phyloP scores from a whole-genome alignment of 1,140 invertebrate species.

The Drosophila chauvacae region DNA sequence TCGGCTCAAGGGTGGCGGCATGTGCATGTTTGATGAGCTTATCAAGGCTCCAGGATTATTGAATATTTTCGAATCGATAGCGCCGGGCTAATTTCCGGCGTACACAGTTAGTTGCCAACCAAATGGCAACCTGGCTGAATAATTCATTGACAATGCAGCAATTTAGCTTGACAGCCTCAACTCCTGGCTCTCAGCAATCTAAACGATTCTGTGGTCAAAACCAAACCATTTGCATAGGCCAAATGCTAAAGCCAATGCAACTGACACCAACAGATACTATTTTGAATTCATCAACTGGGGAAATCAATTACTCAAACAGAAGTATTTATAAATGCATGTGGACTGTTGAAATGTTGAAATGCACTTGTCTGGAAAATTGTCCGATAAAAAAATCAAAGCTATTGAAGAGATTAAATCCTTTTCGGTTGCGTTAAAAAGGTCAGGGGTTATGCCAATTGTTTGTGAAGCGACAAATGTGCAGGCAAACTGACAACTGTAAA shows the following conservation, averaged over 20 bases:
- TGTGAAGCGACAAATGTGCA: background rate
- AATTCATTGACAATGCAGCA: conserved; percentile 59
- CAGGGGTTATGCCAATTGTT: conserved; percentile 11
- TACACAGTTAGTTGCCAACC: conserved; percentile 62
- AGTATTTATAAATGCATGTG: conserved; percentile 28
- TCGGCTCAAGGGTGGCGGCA: conserved; percentile 8
- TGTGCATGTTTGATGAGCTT: conserved; percentile 76
- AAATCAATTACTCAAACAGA: conserved; percentile 46
- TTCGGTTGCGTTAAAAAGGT: conserved; percentile 7
- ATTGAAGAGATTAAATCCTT: conserved; percentile 23
- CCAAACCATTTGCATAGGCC: conserved; percentile 23
- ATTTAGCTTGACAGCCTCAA: conserved; percentile 42
- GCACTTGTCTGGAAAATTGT: conserved; percentile 35
- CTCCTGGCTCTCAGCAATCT: conserved; percentile 20
- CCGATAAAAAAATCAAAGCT: conserved; percentile 18
- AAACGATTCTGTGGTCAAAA: conserved; percentile 37
- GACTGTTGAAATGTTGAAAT: conserved; percentile 14
- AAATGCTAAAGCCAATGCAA: conserved; percentile 21
- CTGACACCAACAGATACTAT: conserved; percentile 12
- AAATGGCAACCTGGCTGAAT: conserved; percentile 70
- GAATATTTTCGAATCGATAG: conserved; percentile 76
- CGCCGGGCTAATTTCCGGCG: conserved; percentile 48
- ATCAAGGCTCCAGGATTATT: conserved; percentile 72
- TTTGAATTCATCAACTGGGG: conserved; percentile 23
- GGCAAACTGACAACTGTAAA: too few species aligned